Evolutionary conservation across 2,888 invertebrate genomes (phyloP).

Genomic region (Aphodius sticticus): DNA sequence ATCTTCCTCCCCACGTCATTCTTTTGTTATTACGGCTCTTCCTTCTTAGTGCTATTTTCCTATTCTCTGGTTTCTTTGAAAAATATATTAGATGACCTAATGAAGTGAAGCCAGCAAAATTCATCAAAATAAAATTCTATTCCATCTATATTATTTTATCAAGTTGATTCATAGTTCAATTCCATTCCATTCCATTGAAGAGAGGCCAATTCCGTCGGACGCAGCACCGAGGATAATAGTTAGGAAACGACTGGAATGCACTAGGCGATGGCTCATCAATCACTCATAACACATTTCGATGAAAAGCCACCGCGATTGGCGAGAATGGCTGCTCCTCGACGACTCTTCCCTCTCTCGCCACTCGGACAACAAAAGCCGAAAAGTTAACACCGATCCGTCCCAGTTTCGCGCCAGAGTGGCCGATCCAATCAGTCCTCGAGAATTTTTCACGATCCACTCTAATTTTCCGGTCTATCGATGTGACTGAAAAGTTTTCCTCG

Average conservation of each 20-base stretch:
- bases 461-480: conserved; percentile 40
- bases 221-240: background rate
- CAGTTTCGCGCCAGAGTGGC: conserved; percentile 33
- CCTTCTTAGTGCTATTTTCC: no score
- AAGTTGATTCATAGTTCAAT: background rate
- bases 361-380: conserved; percentile 33
- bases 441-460: conserved; percentile 35
- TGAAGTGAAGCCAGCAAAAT: no score
- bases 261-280: background rate
- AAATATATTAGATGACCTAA: no score
- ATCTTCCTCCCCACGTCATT: no score
- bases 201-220: background rate
- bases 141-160: no score
- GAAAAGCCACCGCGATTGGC: background rate
- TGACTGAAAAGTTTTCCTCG: conserved; percentile 31
- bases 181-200: background rate
- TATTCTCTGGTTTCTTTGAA: no score
- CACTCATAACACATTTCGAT: background rate
- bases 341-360: background rate
- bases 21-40: no score
- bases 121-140: no score
- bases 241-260: background rate
- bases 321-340: background rate
- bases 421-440: conserved; percentile 31
- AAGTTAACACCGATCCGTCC: conserved; percentile 27